These are phyloP conservation scores for Melolontha melolontha DNA, from an alignment of 2,888 invertebrate species.

Conservation along the genomic window DNA sequence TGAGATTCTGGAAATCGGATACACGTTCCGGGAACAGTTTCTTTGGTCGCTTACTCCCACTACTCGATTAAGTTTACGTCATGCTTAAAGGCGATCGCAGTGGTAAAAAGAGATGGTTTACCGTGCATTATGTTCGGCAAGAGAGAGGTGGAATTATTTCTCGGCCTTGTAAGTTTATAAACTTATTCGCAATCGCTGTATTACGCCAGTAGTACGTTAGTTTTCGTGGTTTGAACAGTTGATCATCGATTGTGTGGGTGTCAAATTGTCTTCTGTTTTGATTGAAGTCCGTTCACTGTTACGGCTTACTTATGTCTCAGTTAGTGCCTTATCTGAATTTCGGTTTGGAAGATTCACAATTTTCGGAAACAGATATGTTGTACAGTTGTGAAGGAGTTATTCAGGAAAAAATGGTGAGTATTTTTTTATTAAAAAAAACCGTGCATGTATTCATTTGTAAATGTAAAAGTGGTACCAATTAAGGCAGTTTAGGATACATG, in stretches of 20 bases:
- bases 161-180: slow-evolving; percentile 45
- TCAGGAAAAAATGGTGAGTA: slow-evolving; percentile 49
- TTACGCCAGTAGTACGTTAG: slow-evolving; percentile 42
- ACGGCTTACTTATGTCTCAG: slow-evolving; percentile 49
- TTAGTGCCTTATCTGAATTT: slow-evolving; percentile 50
- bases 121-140: neutral
- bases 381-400: slow-evolving; percentile 43
- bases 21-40: slow-evolving; percentile 24
- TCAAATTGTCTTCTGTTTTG: slow-evolving; percentile 1
- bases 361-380: slow-evolving; percentile 45
- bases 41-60: slow-evolving; percentile 21
- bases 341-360: slow-evolving; percentile 46
- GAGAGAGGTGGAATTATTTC: slow-evolving; percentile 21
- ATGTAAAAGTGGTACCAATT: neutral
- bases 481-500: neutral
- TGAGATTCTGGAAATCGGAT: slow-evolving; percentile 16
- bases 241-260: slow-evolving; percentile 1
- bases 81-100: slow-evolving; percentile 7
- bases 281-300: neutral
- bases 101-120: slow-evolving; percentile 17
- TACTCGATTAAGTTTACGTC: slow-evolving; percentile 24
- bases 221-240: slow-evolving; percentile 23
- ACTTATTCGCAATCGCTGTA: slow-evolving; percentile 43
- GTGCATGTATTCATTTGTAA: slow-evolving; percentile 6
- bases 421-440: neutral